phyloP scores from a whole-genome alignment of 37 sponge, comb jelly and placozoan species.

The Beroe ovata region DNA sequence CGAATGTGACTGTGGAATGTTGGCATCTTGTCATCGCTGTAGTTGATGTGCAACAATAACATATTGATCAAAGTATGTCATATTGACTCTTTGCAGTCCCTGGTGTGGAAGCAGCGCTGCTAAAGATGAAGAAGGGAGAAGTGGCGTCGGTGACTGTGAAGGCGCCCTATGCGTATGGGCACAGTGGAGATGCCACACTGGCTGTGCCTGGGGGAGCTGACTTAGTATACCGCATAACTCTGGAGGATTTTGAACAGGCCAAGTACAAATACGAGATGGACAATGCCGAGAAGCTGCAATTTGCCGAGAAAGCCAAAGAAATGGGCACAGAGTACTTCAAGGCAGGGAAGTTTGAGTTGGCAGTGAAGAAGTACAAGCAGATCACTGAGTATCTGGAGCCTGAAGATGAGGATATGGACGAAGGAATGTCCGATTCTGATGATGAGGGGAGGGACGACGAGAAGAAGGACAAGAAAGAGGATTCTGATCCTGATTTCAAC shows the following conservation, averaged over 20 bases:
- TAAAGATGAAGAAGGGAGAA: conserved; percentile 82
- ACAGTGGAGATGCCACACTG: conserved; percentile 56
- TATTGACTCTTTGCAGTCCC: conserved; percentile 4
- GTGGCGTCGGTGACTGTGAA: conserved; percentile 70
- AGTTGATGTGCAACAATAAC: too few relatives aligned
- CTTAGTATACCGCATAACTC: conserved; percentile 13
- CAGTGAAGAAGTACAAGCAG: conserved; percentile 80
- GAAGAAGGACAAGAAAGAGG: conserved; percentile 69
- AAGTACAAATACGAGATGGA: conserved; percentile 62
- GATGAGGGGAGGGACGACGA: conserved; percentile 73
- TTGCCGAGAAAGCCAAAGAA: conserved; percentile 75
- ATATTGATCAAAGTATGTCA: too few relatives aligned
- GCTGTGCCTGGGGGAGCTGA: conserved; percentile 63
- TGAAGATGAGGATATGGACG: conserved; percentile 52
- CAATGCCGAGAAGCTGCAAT: conserved; percentile 73
- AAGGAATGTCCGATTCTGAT: conserved; percentile 15
- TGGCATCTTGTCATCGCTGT: too few relatives aligned
- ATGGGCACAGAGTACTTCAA: conserved; percentile 87
- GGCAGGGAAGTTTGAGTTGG: conserved; percentile 74
- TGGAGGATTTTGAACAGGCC: conserved; percentile 57
- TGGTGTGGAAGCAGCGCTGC: conserved; percentile 80
- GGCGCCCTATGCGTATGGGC: conserved; percentile 81
- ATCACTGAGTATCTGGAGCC: conserved; percentile 72
- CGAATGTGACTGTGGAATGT: too few relatives aligned
- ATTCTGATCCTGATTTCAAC: conserved; percentile 67